These are phyloP conservation scores for human DNA, from an alignment of 2,113 vertebrate species.

Conservation along the genomic window GRCh38 chr15:39671001-39671500, in stretches of 20 bases:
- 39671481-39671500: conserved; percentile 65
- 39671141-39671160: conserved; percentile 67
- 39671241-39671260: conserved; percentile 7
- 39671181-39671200: conserved; percentile 43
- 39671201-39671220: conserved; percentile 40
- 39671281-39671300: neutral
- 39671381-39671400: conserved; percentile 56
- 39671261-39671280: too few relatives aligned
- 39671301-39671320: conserved; percentile 17
- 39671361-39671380: conserved; percentile 64
- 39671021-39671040: conserved; percentile 59
- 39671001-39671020: conserved; percentile 68
- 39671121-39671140: conserved; percentile 70
- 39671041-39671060: conserved; percentile 69
- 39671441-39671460: conserved; percentile 57
- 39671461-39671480: conserved; percentile 77
- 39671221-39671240: conserved; percentile 35
- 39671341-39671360: conserved; percentile 44
- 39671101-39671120: conserved; percentile 66
- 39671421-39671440: conserved; percentile 40
- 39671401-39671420: conserved; percentile 59
- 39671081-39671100: conserved; percentile 67
- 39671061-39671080: conserved; percentile 79
- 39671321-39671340: conserved; percentile 39
- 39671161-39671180: conserved; percentile 21